Evolutionary conservation across 2,797 vertebrate species (phyloP).

Genomic region (Basileuterus tristriatus): DNA sequence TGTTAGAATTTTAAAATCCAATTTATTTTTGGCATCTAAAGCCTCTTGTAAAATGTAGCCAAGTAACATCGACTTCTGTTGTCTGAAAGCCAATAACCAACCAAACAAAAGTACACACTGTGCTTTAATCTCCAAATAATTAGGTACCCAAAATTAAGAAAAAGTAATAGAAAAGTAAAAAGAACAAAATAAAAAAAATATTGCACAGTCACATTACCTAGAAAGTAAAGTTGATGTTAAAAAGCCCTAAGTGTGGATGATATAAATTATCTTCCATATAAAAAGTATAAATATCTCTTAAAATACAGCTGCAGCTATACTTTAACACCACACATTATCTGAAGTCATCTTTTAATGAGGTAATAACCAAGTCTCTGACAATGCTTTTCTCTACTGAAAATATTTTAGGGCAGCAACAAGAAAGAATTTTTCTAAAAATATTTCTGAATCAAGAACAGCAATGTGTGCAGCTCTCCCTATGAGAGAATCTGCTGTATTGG

Average conservation of each 20-base stretch:
- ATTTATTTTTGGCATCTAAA: slow-evolving; percentile 71
- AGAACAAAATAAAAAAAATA: slow-evolving; percentile 82
- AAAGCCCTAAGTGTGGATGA: slow-evolving; percentile 81
- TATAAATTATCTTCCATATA: slow-evolving; percentile 86
- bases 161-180: slow-evolving; percentile 83
- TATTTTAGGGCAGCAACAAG: slow-evolving; percentile 97
- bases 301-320: slow-evolving; percentile 82
- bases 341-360: slow-evolving; percentile 87
- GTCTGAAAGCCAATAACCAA: slow-evolving; percentile 61
- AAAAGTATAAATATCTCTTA: slow-evolving; percentile 87
- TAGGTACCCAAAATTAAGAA: slow-evolving; percentile 80
- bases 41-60: slow-evolving; percentile 59
- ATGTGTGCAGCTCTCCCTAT: slow-evolving; percentile 98
- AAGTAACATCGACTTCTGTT: slow-evolving; percentile 42
- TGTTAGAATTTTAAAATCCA: slow-evolving; percentile 65
- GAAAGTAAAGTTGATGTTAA: slow-evolving; percentile 82
- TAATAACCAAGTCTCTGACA: slow-evolving; percentile 85
- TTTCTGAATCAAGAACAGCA: slow-evolving; percentile 98
- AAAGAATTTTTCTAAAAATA: slow-evolving; percentile 99
- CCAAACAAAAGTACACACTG: slow-evolving; percentile 52
- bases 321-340: slow-evolving; percentile 81
- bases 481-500: slow-evolving; percentile 97
- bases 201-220: slow-evolving; percentile 84
- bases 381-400: slow-evolving; percentile 87
- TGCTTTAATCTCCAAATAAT: slow-evolving; percentile 74